phyloP scores from a whole-genome alignment of 1,140 invertebrate genomes.

The Drosophila cardini region DNA sequence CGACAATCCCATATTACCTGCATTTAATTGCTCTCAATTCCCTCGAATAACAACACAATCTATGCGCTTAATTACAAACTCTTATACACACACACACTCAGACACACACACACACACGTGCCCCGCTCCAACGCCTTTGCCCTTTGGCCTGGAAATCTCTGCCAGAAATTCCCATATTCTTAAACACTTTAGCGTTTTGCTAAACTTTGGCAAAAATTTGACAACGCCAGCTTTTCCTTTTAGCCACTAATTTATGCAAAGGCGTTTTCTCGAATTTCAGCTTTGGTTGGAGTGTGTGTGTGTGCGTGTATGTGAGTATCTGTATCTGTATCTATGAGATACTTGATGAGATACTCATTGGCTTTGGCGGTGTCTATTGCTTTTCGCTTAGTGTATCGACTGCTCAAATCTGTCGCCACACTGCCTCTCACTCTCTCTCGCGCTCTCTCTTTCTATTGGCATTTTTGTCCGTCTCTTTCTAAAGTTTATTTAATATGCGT shows the following conservation, averaged over 20 bases:
- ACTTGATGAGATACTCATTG: slow-evolving; percentile 39
- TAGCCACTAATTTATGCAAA: slow-evolving; percentile 47
- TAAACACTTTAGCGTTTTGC: slow-evolving; percentile 19
- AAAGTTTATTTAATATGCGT: slow-evolving; percentile 82
- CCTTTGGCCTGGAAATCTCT: slow-evolving; percentile 4
- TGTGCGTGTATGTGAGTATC: slow-evolving; percentile 28
- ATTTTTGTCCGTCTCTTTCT: slow-evolving; percentile 14
- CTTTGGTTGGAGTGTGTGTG: slow-evolving; percentile 20
- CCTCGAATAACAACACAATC: slow-evolving; percentile 19
- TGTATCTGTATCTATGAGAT: slow-evolving; percentile 65
- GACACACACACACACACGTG: not conserved
- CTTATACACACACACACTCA: slow-evolving; percentile 1
- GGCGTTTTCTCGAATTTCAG: slow-evolving; percentile 11
- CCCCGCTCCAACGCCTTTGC: not conserved
- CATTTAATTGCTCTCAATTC: slow-evolving; percentile 35
- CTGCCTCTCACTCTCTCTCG: not conserved
- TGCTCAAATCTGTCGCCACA: slow-evolving; percentile 33
- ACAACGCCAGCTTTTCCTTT: slow-evolving; percentile 15
- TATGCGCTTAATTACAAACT: slow-evolving; percentile 43
- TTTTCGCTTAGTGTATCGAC: slow-evolving; percentile 41
- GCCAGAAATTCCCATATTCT: slow-evolving; percentile 28
- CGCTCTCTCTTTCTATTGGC: slow-evolving; percentile 9
- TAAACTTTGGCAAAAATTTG: slow-evolving; percentile 27
- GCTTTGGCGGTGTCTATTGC: slow-evolving; percentile 35
- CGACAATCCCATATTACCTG: slow-evolving; percentile 30